Base-by-base conservation (phyloP, 1,140 invertebrate genomes). In the Zaprionus tsacasi region DNA sequence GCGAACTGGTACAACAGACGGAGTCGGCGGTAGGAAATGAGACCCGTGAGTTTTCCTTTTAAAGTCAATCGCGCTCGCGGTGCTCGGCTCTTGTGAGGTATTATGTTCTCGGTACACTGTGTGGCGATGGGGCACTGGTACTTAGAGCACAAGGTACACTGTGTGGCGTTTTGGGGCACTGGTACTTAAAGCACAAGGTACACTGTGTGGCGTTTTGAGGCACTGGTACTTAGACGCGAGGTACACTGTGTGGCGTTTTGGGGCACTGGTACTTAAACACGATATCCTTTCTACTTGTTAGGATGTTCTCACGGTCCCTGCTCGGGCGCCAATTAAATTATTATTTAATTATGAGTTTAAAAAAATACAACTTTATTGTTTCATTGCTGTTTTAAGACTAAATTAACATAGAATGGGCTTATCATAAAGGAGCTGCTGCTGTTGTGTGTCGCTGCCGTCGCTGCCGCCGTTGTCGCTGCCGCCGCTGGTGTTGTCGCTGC, bases 311-410 rank as follows among this genome's bases (percentile, higher is more conserved):
- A 15, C 45, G 45, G 45, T 48, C 45, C 45, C 45, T 48, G 4
- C 45, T 48, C 45, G 45, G n/a, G 45, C 45, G 45, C 45, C 45
- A 48, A 15, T n/a, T 48, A n/a, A 48, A 48, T 15, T 48, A 48
- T 48, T 17, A 15, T 48, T 48, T 56, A 56, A 7, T 56, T n/a
- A 35, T 33, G 7, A 56, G 54, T 30, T 8, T 33, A 56, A 56
- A 56, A 35, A 35, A 15, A 35, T 8, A 43, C 15, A 13, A 35
- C 10, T 10, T 57, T 3, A 11, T 57, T 36, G 30, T 33, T 36
- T 11, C 8, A 8, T 6, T 36, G 7, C 10, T 10, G 2, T 10
- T 10, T 10, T 36, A 10, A 11, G 10, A 36, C 35, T 36, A 10
- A 36, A 6, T 36, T 10, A 36, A 36, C 35, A 36, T 8, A 36